Evolutionary conservation across 2,797 vertebrate genomes (phyloP).

Genomic region (Australoheros facetus): DNA sequence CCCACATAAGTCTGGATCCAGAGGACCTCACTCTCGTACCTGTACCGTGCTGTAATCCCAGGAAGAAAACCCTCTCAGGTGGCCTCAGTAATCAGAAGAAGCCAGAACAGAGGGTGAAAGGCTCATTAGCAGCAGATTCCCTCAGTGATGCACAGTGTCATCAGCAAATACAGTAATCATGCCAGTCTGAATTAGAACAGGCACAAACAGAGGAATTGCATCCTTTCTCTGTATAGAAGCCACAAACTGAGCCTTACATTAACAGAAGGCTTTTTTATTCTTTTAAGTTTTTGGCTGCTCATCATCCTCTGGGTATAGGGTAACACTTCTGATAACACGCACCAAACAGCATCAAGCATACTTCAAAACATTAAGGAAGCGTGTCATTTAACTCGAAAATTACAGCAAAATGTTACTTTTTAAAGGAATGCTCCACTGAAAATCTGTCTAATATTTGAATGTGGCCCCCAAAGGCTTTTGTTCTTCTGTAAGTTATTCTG

Average conservation of each 20-base stretch:
- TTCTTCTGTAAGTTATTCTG: neutral
- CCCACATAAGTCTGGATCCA: conserved; percentile 44
- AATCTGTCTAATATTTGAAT: neutral
- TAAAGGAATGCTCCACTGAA: neutral
- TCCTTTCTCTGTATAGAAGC: neutral
- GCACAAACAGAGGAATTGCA: neutral
- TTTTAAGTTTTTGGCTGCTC: neutral
- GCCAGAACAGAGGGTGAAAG: neutral
- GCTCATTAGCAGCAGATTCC: neutral
- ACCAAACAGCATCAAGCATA: neutral
- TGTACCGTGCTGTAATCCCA: conserved; percentile 84
- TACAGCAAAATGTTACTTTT: neutral
- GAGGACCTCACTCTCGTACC: conserved; percentile 80
- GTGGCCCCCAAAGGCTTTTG: neutral
- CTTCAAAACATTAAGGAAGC: neutral
- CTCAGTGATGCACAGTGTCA: neutral
- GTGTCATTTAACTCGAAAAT: neutral
- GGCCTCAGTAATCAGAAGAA: neutral
- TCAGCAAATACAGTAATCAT: neutral
- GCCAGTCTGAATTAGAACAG: neutral
- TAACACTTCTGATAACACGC: neutral
- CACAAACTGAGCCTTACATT: neutral
- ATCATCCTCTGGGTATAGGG: neutral
- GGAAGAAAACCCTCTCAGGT: neutral
- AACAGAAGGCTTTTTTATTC: no score